Conservation (phyloP, 2,888 invertebrate genomes). For the Julus scanicus region DNA sequence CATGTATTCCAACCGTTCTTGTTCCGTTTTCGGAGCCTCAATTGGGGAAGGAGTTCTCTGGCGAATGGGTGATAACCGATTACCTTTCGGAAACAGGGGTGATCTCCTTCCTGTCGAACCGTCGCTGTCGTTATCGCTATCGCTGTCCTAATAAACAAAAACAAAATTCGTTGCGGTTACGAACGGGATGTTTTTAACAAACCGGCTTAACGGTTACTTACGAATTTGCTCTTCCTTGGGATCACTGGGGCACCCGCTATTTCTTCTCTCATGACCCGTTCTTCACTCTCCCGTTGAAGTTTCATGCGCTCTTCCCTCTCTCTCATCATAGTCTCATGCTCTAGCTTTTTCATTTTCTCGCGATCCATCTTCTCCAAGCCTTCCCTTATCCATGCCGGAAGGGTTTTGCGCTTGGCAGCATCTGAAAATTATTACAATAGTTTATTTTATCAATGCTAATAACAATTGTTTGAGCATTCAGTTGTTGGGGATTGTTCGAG, state of each 20-base stretch:
- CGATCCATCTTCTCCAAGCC: slow-evolving; percentile 98
- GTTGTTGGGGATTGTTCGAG: no score
- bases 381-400: slow-evolving; percentile 98
- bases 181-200: neutral
- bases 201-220: no score
- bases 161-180: neutral
- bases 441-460: slow-evolving; percentile 9
- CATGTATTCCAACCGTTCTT: slow-evolving; percentile 65
- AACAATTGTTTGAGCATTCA: no score
- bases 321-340: slow-evolving; percentile 77
- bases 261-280: slow-evolving; percentile 63
- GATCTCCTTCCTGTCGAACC: slow-evolving; percentile 47
- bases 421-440: slow-evolving; percentile 67
- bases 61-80: slow-evolving; percentile 49
- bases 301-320: slow-evolving; percentile 71
- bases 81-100: slow-evolving; percentile 2
- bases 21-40: slow-evolving; percentile 63
- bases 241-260: slow-evolving; percentile 65
- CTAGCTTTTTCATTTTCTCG: slow-evolving; percentile 87
- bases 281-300: slow-evolving; percentile 62
- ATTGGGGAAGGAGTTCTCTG: slow-evolving; percentile 63
- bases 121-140: slow-evolving; percentile 62
- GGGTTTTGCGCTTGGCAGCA: slow-evolving; percentile 85
- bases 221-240: slow-evolving; percentile 73
- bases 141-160: slow-evolving; percentile 58